Conservation (phyloP, 2,888 invertebrate species). For the Ditylenchus weischeri region DNA sequence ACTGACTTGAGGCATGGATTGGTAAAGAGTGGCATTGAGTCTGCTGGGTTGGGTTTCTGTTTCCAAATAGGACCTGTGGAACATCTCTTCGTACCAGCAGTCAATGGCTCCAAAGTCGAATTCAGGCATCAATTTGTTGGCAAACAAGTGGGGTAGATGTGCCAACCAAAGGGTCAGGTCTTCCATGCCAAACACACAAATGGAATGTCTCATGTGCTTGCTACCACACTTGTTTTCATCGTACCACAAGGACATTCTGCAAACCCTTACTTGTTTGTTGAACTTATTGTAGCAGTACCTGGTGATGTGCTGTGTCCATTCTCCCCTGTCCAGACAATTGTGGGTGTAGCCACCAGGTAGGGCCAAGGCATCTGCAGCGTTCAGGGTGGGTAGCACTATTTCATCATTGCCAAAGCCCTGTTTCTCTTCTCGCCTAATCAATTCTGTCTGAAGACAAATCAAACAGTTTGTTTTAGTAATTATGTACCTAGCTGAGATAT, state of each 20-base stretch:
- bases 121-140: neutral
- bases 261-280: neutral
- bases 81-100: neutral
- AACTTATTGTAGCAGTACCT: no score
- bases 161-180: neutral
- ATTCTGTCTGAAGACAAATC: no score
- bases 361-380: conserved; percentile 13
- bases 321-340: conserved; percentile 13
- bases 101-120: conserved; percentile 5
- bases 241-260: conserved; percentile 1
- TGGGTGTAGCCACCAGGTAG: conserved; percentile 18
- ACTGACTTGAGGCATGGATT: neutral
- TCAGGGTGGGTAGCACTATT: conserved; percentile 11
- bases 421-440: no score
- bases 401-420: no score
- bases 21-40: neutral
- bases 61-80: neutral
- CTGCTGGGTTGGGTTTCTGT: neutral
- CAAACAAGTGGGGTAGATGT: neutral
- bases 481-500: no score
- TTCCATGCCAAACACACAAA: conserved; percentile 7
- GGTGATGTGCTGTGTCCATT: neutral
- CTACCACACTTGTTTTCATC: neutral
- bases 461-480: no score
- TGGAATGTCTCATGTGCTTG: neutral